Evolutionary conservation across 2,888 invertebrate species (phyloP), one percentile per base, ranked within the genome.

Genomic region (Hydroisotoma schaefferi): DNA sequence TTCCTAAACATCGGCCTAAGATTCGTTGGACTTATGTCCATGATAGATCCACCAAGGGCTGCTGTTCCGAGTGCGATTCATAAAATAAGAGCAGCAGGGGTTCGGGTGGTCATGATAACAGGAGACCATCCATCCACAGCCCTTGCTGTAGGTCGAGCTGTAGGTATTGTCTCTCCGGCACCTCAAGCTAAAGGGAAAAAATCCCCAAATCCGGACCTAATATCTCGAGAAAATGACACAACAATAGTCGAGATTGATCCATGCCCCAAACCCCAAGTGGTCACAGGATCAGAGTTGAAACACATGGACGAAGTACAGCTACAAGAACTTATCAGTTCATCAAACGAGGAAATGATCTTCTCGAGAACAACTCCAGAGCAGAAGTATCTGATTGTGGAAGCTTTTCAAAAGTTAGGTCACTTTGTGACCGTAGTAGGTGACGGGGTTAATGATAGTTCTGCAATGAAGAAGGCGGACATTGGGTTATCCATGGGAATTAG

Each of bases 281-380:
- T 71, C 20, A 63, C 59, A 27, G 73, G 73, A 20, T 25, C 58
- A 22, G 67, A 72, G 37, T 48, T 73, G 44, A 61, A 66, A 20
- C 67, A 67, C 3, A 53, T 73, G 55, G 48, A 49, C n/a, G 33
- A 57, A 18, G 76, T 78, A 18, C 76, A 85, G 58, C 74, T 86
- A n/a, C 83, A 84, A 67, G 74, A 78, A 1, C 73, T 78, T 1
- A 78, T 84, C 15, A 80, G 87, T 63, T 76, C 74, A 2, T 80
- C 78, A 68, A 85, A 85, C 73, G 75, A 80, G 6, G 88, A 90
- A 76, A 85, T 88, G 25, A 86, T 88, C 0, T 88, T 88, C 74
- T 87, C 88, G 1, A 78, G 86, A 48, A 85, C 85, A 0, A 84
- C 84, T n/a, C 85, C 85, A 0, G 84, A 85, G 12, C 85, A 86